These are phyloP conservation scores for Silurus asotus DNA, from an alignment of 2,113 vertebrate species.

Conservation along the genomic window DNA sequence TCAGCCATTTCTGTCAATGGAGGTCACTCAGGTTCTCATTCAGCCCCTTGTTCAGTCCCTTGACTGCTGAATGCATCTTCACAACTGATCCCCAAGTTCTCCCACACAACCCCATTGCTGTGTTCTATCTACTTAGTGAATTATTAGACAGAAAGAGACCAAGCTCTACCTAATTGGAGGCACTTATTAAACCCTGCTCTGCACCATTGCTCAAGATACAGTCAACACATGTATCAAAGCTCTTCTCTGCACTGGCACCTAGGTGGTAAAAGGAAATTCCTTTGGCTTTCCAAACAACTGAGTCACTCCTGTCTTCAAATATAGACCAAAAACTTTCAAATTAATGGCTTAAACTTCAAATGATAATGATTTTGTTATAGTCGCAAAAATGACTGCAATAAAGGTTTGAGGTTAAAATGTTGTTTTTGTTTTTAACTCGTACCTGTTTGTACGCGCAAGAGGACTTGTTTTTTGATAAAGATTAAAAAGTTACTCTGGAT, in stretches of 20 bases:
- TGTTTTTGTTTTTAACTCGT: background rate
- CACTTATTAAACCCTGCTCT: background rate
- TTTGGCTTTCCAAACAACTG: background rate
- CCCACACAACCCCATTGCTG: background rate
- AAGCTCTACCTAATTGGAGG: background rate
- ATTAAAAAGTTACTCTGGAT: background rate
- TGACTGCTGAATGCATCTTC: background rate
- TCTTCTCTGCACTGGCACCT: background rate
- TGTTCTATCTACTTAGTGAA: background rate
- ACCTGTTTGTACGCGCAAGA: background rate
- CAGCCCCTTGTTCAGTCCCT: background rate
- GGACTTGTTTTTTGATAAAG: background rate
- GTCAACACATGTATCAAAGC: background rate
- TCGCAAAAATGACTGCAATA: background rate
- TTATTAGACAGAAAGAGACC: background rate
- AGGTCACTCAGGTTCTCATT: background rate
- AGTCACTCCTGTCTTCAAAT: background rate
- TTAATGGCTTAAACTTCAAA: background rate
- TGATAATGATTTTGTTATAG: background rate
- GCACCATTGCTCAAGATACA: background rate
- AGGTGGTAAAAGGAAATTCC: conserved; percentile 8
- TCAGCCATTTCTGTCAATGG: background rate
- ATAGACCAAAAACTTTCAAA: background rate
- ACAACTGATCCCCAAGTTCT: background rate
- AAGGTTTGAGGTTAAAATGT: background rate